Percentiles rank a stretch among this genome's conserved stretches.
Conservation (phyloP, 2,113 vertebrate genomes). For the Dasypus novemcinctus region DNA sequence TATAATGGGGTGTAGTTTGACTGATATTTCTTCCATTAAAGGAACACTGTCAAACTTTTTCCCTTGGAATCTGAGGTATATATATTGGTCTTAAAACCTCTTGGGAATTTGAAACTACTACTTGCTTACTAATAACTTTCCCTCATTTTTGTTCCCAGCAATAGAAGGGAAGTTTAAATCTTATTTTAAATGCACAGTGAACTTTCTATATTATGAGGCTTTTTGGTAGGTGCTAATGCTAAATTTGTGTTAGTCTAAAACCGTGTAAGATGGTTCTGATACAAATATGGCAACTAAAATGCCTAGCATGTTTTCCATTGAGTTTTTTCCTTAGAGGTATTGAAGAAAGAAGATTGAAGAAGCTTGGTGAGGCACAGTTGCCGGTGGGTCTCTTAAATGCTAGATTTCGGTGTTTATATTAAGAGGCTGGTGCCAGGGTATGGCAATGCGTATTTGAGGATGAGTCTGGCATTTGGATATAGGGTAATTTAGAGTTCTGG, state of each 20-base stretch:
- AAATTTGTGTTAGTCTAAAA: background rate
- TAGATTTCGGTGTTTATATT: background rate
- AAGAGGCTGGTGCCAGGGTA: background rate
- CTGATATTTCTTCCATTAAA: slow-evolving; percentile 44
- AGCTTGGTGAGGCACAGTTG: background rate
- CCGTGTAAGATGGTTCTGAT: background rate
- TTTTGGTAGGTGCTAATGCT: background rate
- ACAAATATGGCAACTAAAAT: background rate
- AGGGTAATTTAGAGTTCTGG: background rate
- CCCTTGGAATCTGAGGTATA: background rate
- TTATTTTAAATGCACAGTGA: slow-evolving; percentile 5
- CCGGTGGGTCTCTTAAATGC: background rate
- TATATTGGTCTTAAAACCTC: background rate
- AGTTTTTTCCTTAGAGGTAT: background rate
- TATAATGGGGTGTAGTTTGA: background rate
- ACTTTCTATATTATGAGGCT: background rate
- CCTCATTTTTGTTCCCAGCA: background rate
- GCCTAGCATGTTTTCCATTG: background rate
- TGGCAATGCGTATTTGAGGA: background rate
- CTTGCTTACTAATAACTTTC: background rate
- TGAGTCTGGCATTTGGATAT: background rate
- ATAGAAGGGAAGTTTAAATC: background rate
- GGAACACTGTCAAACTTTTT: background rate
- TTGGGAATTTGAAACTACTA: background rate
- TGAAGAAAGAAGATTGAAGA: background rate